Percentiles rank a stretch among this genome's conserved stretches.
Evolutionary conservation across 2,888 invertebrate genomes (phyloP).

Genomic region (Troilus luridus): DNA sequence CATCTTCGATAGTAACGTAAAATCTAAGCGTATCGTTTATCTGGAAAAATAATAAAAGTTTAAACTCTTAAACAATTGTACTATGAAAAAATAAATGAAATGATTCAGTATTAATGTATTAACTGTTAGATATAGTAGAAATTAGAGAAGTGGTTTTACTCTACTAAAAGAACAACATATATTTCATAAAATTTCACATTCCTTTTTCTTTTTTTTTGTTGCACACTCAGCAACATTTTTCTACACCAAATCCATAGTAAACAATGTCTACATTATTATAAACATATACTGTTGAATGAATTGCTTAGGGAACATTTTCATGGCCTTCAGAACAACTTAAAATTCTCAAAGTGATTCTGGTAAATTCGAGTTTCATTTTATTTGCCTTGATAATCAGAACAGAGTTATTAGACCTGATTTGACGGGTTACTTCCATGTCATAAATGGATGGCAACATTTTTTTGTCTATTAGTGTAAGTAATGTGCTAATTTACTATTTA

Average conservation of each 20-base stretch:
- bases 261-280: neutral
- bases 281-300: neutral
- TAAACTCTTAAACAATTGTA: neutral
- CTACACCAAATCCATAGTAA: too few species aligned
- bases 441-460: neutral
- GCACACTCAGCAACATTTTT: too few species aligned
- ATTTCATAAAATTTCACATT: too few species aligned
- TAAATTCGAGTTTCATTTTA: neutral
- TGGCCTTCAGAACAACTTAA: neutral
- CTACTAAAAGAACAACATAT: too few species aligned
- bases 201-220: too few species aligned
- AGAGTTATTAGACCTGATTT: too few species aligned
- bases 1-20: conserved; percentile 85
- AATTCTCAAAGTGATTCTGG: neutral
- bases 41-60: conserved; percentile 71
- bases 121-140: too few species aligned
- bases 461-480: neutral
- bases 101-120: too few species aligned
- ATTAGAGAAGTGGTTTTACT: too few species aligned
- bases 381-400: neutral
- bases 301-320: neutral
- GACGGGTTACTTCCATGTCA: neutral
- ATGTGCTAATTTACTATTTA: neutral
- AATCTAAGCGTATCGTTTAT: conserved; percentile 84
- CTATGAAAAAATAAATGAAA: too few species aligned